phyloP scores from a whole-genome alignment of 1,140 invertebrate species.

The Vanessa atalanta region DNA sequence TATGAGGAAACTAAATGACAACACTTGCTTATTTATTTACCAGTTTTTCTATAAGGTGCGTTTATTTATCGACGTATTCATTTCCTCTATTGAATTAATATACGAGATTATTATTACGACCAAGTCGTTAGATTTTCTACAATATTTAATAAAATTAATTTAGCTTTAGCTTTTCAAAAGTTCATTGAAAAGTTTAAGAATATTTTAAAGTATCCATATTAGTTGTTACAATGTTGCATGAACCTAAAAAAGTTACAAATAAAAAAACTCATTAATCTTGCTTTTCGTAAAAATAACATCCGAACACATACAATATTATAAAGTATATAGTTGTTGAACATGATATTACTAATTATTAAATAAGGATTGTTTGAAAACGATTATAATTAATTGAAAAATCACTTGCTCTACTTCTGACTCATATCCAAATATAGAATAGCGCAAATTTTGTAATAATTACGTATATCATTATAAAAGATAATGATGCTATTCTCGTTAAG shows the following conservation, averaged over 20 bases:
- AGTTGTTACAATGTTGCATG: too few species aligned
- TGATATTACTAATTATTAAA: background rate
- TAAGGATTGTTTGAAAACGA: background rate
- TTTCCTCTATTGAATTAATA: slow-evolving; percentile 9
- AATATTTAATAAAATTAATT: too few species aligned
- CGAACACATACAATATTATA: too few species aligned
- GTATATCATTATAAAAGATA: background rate
- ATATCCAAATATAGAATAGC: background rate
- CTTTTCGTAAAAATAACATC: too few species aligned
- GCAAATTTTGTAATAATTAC: background rate
- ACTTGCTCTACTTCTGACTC: background rate
- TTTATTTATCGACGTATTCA: slow-evolving; percentile 7
- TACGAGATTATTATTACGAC: background rate
- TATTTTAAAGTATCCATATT: too few species aligned
- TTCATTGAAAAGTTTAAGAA: too few species aligned
- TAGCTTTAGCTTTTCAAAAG: too few species aligned
- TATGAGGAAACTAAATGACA: slow-evolving; percentile 23
- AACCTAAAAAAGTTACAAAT: too few species aligned
- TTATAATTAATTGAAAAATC: background rate
- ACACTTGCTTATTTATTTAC: slow-evolving; percentile 17
- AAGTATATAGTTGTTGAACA: too few species aligned
- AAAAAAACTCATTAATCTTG: too few species aligned
- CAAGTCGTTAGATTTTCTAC: too few species aligned
- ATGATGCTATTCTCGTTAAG: slow-evolving; percentile 4
- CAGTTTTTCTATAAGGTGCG: slow-evolving; percentile 15